Evolutionary conservation across 2,888 invertebrate species (phyloP), one percentile per base, ranked within the genome.

Genomic region (Chrysina gloriosa): DNA sequence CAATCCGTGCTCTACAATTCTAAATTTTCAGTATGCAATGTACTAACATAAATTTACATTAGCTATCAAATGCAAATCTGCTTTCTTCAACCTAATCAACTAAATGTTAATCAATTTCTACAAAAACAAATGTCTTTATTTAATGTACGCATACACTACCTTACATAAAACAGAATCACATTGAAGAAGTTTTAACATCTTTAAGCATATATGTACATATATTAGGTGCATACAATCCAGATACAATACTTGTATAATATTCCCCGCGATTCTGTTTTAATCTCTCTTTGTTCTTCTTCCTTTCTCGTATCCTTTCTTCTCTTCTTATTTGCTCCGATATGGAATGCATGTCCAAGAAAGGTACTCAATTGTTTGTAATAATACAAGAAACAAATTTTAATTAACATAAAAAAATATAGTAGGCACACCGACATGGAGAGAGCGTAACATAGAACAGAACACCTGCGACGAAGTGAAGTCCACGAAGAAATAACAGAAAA

Each of bases 381-480:
- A 61, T 67, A 67, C 48, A 61, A 63, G 47, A 25, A 61, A 67
- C 67, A 58, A 58, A 63, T 67, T 67, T 67, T 67, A 63, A 63
- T 67, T 67, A 63, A 63, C 52, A 63, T 63, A 63, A 63, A 52
- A 47, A 63, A 67, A 61, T 50, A 19, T 52, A 25, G 67, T 63
- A 63, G 58, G 66, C 47, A 47, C 27, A 42, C 14, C 58, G 42
- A 9, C 58, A n/a, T 25, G 27, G 21, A 25, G 27, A 25, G 58
- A 42, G 27, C 27, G 42, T 19, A 50, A 50, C 63, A 64, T 25
- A 50, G 56, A 34, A 47, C 31, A 58, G 68, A 68, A 68, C 68
- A 68, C 68, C 68, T 68, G 70, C 70, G 70, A 65, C 64, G 67
- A 54, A 67, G 61, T 54, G 56, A 58, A 64, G 61, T 45, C 68